phyloP scores from a whole-genome alignment of 2,797 vertebrate genomes.

The Catamblyrhynchus diadema region DNA sequence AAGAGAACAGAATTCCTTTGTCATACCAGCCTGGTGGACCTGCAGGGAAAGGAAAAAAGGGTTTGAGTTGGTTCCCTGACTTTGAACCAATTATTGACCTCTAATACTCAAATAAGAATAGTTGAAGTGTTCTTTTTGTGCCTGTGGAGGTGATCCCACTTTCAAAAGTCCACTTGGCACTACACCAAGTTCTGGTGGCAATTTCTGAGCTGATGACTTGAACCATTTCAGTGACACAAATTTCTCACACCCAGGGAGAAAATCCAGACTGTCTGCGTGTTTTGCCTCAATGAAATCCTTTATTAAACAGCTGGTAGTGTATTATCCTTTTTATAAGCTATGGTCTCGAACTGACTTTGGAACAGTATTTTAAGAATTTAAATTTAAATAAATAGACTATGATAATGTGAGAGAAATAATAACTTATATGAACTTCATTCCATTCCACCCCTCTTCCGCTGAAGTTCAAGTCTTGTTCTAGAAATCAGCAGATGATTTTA shows the following conservation, averaged over 20 bases:
- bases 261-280: not conserved
- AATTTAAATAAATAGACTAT: not conserved
- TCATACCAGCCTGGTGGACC: not conserved
- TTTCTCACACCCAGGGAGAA: not conserved
- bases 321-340: not conserved
- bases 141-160: not conserved
- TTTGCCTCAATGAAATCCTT: not conserved
- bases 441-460: not conserved
- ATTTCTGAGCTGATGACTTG: not conserved
- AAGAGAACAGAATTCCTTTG: not conserved
- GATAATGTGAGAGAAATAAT: not conserved
- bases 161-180: not conserved
- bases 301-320: not conserved
- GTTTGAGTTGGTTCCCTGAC: not conserved
- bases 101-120: not conserved
- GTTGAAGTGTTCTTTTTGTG: not conserved
- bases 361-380: not conserved
- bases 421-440: not conserved
- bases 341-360: not conserved
- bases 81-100: not conserved
- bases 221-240: not conserved
- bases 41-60: not conserved
- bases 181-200: not conserved
- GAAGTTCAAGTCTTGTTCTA: not conserved
- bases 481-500: not conserved